These are phyloP conservation scores for Stichodactyla mertensii DNA, from an alignment of 64 coral and sea anemone species.

Conservation along the genomic window DNA sequence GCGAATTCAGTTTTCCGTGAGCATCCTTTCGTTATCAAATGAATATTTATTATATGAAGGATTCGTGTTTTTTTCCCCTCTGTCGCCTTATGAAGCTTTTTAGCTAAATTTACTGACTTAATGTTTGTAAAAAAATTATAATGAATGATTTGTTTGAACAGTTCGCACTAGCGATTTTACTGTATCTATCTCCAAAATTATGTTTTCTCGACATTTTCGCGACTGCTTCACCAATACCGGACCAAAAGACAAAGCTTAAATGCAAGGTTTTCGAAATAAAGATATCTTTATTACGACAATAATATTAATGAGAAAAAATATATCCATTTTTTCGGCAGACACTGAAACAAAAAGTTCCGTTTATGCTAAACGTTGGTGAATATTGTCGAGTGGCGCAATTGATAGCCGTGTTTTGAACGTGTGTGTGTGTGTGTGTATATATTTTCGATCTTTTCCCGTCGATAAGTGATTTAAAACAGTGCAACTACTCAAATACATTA, in stretches of 20 bases:
- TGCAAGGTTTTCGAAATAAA: too few species aligned
- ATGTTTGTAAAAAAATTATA: not conserved
- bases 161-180: not conserved
- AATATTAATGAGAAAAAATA: too few species aligned
- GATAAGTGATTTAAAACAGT: not conserved
- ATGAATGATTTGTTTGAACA: not conserved
- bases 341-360: too few species aligned
- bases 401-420: not conserved
- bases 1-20: too few species aligned
- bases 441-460: not conserved
- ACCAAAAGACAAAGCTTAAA: not conserved
- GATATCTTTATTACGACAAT: too few species aligned
- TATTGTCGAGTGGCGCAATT: not conserved
- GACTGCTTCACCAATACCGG: not conserved
- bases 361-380: not conserved
- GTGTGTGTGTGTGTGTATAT: constrained; percentile 2
- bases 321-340: too few species aligned
- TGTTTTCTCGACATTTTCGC: not conserved
- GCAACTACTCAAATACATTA: too few species aligned
- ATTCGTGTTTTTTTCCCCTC: not conserved
- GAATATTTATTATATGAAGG: not conserved
- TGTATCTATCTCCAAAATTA: not conserved
- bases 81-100: not conserved
- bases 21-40: not conserved
- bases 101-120: not conserved